Percentiles rank a stretch among this genome's conserved stretches.
Evolutionary conservation across 2,888 invertebrate species (phyloP).

Genomic region (Eilema caniola): DNA sequence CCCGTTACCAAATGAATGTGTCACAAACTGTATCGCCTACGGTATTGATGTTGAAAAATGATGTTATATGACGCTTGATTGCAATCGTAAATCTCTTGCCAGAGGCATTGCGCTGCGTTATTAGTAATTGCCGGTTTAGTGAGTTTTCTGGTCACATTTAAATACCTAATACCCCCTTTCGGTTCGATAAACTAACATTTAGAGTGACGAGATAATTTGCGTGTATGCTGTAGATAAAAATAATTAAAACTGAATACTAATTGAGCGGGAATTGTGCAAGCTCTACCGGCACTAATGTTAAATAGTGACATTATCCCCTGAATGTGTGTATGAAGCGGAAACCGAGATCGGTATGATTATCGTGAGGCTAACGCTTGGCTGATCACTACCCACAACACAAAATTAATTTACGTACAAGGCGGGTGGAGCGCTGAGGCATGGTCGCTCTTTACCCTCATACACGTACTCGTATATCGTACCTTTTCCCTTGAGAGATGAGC

Average conservation of each 20-base stretch:
- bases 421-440: constrained; percentile 39
- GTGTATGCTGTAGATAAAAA: constrained; percentile 20
- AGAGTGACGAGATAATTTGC: constrained; percentile 41
- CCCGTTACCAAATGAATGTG: constrained; percentile 74
- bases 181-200: constrained; percentile 31
- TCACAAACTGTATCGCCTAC: constrained; percentile 66
- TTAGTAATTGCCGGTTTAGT: constrained; percentile 46
- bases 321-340: constrained; percentile 59
- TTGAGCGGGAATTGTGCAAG: constrained; percentile 32
- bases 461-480: constrained; percentile 43
- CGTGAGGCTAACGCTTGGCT: constrained; percentile 73
- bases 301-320: constrained; percentile 71
- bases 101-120: constrained; percentile 37
- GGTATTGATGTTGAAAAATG: constrained; percentile 74
- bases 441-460: constrained; percentile 29
- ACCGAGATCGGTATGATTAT: constrained; percentile 78
- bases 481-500: constrained; percentile 43
- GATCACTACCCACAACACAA: constrained; percentile 76
- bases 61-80: constrained; percentile 68
- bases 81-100: constrained; percentile 68
- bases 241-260: background rate
- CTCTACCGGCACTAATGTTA: constrained; percentile 60
- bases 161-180: constrained; percentile 28
- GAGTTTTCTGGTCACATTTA: constrained; percentile 30
- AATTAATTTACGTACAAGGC: constrained; percentile 80